Evolutionary conservation across 53 echinoderm and acorn worm species (phyloP), one percentile per base, ranked within the genome.

Genomic region (Temnopleurus reevesii): DNA sequence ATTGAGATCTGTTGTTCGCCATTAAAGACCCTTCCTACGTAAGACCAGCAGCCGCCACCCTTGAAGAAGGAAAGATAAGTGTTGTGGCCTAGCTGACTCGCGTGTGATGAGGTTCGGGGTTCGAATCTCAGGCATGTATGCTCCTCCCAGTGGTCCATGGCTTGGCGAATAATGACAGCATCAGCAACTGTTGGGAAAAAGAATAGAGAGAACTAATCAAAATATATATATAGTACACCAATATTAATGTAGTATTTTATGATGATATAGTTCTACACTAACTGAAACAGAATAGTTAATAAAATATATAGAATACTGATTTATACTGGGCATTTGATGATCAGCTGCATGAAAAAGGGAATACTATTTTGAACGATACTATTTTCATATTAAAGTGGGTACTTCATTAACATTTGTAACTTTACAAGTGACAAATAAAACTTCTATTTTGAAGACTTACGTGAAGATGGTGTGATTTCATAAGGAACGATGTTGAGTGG

Each of bases 11-110:
- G 61, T 77, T 92, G 92, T 12, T 53, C 56, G 7, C 84, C 31
- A 46, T 43, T 47, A 24, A 36, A 33, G 54, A 53, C 45, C 53
- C 58, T 90, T 26, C 92, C 92, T 33, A 92, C 57, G 27, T 57
- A 92, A 30, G 89, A 89, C 92, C 92, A 92, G 61, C 92, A 92
- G 8, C 93, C 93, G 15, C 49, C 79, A 60, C 81, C 87, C 54
- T 87, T 90, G 45, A 55, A 61, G 87, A 93, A 93, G 17, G 61
- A 57, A 12, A 93, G 57, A 55, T 90, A 86, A 21, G 79, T 60
- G 10, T 65, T 58, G 57, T 90, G 90, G 2, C 66, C 87, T 6
- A 86, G 86, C 12, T 77, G 43, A 30, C 76, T 45, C 13, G 53
- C 45, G 41, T 56, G 80, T 26, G 43, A 47, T 27, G 80, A 46